Percentiles rank a stretch among this genome's conserved stretches.
These are phyloP conservation scores for Orchesellides sinensis DNA, from an alignment of 2,888 invertebrate species.

Conservation along the genomic window DNA sequence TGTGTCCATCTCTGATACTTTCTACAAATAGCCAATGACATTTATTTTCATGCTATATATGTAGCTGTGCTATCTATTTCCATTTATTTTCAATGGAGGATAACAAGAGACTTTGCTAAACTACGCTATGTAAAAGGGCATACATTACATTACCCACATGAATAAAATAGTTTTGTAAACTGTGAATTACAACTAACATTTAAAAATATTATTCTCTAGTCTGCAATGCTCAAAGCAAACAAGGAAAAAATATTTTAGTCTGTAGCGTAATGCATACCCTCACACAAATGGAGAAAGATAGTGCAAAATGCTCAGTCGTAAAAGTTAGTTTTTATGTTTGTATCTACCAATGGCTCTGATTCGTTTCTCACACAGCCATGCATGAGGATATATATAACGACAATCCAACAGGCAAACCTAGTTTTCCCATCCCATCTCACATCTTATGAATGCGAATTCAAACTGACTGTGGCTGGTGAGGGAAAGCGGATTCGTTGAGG, in stretches of 20 bases:
- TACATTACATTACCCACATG: background rate
- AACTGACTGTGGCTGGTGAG: background rate
- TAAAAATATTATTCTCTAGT: background rate
- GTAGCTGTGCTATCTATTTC: too few relatives aligned
- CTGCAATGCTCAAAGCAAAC: background rate
- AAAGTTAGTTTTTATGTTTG: conserved; percentile 30
- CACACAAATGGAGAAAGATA: background rate
- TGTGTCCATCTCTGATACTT: too few relatives aligned
- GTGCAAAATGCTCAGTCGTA: conserved; percentile 18
- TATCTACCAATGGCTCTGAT: conserved; percentile 14
- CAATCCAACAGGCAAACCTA: background rate
- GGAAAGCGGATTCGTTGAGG: background rate
- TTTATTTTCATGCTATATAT: too few relatives aligned
- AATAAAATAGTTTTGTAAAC: background rate
- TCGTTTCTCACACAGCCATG: background rate
- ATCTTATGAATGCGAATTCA: background rate
- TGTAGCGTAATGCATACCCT: too few relatives aligned
- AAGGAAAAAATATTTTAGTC: background rate
- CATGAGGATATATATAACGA: conserved; percentile 7
- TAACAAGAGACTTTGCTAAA: too few relatives aligned
- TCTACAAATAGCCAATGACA: too few relatives aligned
- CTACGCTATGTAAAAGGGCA: background rate
- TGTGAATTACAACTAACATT: background rate
- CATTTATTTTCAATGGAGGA: too few relatives aligned
- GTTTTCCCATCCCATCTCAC: background rate